These are phyloP conservation scores for Orthosia cruda DNA, from an alignment of 2,888 invertebrate genomes.

Conservation along the genomic window DNA sequence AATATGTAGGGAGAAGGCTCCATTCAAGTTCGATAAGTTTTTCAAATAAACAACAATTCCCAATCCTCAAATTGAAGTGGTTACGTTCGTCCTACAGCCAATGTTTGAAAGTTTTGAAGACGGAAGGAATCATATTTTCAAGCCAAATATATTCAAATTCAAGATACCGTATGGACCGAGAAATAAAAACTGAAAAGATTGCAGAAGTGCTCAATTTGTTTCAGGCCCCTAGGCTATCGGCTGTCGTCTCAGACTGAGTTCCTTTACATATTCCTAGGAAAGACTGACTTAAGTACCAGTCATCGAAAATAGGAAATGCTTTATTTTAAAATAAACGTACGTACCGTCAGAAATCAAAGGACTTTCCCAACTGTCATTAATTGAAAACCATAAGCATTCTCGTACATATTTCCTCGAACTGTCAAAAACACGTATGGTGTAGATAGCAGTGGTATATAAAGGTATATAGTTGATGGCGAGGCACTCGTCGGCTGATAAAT, in stretches of 20 bases:
- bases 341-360: conserved; percentile 1
- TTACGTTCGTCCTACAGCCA: background rate
- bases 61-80: background rate
- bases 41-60: conserved; percentile 1
- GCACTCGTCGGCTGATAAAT: conserved; percentile 59
- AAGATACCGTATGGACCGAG: conserved; percentile 18
- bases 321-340: conserved; percentile 15
- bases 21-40: background rate
- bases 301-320: conserved; percentile 11
- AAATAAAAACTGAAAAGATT: conserved; percentile 37
- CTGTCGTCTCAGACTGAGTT: conserved; percentile 12
- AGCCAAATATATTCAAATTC: conserved; percentile 42
- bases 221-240: conserved; percentile 42
- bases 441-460: conserved; percentile 11
- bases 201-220: conserved; percentile 40
- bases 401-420: conserved; percentile 32
- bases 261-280: conserved; percentile 43
- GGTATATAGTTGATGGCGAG: conserved; percentile 27
- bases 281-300: conserved; percentile 12
- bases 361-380: conserved; percentile 23
- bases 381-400: conserved; percentile 5
- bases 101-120: background rate
- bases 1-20: too few relatives aligned
- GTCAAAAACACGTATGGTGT: conserved; percentile 37
- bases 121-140: conserved; percentile 26